Evolutionary conservation across 2,113 vertebrate species (phyloP), one percentile per base, ranked within the genome.

Genomic region (Meleagris gallopavo): DNA sequence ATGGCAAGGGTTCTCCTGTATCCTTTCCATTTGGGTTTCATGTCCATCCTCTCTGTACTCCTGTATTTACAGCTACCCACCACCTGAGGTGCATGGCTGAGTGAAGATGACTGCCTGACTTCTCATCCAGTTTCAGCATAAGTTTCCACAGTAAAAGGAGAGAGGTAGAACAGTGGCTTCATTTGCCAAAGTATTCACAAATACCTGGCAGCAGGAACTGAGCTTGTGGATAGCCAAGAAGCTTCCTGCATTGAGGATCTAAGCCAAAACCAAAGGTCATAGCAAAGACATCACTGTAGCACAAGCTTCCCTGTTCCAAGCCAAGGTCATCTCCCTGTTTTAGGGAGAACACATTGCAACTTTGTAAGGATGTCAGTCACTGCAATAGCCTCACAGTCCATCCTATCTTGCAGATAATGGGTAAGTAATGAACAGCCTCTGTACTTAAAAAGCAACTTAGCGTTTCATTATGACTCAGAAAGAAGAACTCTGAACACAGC

Each of bases 211-310:
- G 43, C 34, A 74, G 81, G 72, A 88, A 22, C 76, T 88, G 60
- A 71, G 91, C 89, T 88, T 57, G 57, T 43, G 54, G 32, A 29
- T 73, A 90, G 65, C 70, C 65, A 85, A 66, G 20, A 65, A 83
- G 34, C 29, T 58, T 69, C 75, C 85, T 90, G 82, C 75, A 45
- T 2, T 75, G 84, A 91, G 83, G 25, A 71, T 43, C 79, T 60
- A 69, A 83, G 88, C 91, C 91, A 95, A 91, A 86, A 67, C 6
- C 65, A 75, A 92, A 93, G 73, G 91, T 92, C 82, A 30, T 0
- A 77, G 84, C 60, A 92, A 93, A 58, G 81, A 38, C 19, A 4
- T 27, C 32, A 41, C 60, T 52, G 1, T 46, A 46, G 55, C 14
- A 64, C 25, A 88, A 34, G 34, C 78, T 73, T 79, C 50, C 50